Evolutionary conservation across 1,140 invertebrate species (phyloP).

Genomic region (Solenopsis invicta): DNA sequence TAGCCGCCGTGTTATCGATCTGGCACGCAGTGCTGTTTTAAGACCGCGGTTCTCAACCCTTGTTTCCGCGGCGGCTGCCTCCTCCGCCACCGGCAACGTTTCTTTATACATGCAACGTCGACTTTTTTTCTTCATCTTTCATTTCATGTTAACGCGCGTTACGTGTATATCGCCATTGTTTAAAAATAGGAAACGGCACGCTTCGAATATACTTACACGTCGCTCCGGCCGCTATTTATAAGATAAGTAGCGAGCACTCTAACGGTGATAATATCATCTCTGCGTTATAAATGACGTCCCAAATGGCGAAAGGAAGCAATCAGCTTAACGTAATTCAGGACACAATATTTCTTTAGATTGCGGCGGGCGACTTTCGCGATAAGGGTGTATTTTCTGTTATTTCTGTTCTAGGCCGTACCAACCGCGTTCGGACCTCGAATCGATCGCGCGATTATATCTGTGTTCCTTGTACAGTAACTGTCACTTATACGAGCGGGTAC

Average conservation of each 20-base stretch:
- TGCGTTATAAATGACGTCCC: not conserved
- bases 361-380: not conserved
- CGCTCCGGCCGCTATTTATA: conserved; percentile 15
- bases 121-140: conserved; percentile 1
- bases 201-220: conserved; percentile 3
- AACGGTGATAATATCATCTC: not conserved
- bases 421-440: conserved; percentile 69
- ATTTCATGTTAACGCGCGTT: not conserved
- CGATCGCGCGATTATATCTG: conserved; percentile 72
- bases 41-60: conserved; percentile 82
- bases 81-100: not conserved
- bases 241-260: too few species aligned
- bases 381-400: conserved; percentile 75
- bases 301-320: conserved; percentile 20
- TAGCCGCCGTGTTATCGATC: conserved; percentile 80
- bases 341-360: conserved; percentile 22
- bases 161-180: not conserved
- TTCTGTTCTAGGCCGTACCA: conserved; percentile 79
- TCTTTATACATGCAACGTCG: not conserved
- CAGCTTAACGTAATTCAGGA: conserved; percentile 13
- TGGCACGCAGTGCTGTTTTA: conserved; percentile 82
- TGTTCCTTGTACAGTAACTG: conserved; percentile 42
- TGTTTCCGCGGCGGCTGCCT: conserved; percentile 28
- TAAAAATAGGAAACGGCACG: conserved; percentile 9
- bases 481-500: conserved; percentile 36